These are phyloP conservation scores for Monopterus albus DNA, from an alignment of 2,113 vertebrate species.

Conservation along the genomic window DNA sequence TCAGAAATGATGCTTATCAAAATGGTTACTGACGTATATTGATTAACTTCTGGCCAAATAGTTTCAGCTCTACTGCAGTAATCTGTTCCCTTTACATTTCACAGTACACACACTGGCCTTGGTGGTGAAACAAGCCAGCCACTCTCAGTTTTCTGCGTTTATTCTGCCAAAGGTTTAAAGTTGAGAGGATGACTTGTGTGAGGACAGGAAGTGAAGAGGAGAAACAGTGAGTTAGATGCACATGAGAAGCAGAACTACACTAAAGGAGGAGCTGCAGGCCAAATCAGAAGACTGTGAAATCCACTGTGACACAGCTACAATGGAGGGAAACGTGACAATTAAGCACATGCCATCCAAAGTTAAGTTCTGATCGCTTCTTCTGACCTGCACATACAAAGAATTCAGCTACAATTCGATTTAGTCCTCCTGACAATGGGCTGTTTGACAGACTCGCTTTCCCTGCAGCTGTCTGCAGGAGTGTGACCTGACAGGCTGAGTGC, in stretches of 20 bases:
- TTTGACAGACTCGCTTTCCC: not conserved
- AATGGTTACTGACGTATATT: no score
- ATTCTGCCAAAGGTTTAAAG: no score
- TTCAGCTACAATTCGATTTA: not conserved
- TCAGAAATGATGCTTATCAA: no score
- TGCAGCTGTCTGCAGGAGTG: not conserved
- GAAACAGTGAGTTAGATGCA: no score
- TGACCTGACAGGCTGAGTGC: not conserved
- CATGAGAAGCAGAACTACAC: not conserved
- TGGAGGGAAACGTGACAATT: constrained; percentile 18
- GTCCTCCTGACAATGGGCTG: not conserved
- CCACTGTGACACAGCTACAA: constrained; percentile 24
- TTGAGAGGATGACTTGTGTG: no score
- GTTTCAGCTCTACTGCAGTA: no score
- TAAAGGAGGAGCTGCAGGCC: not conserved
- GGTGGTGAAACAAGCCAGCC: no score
- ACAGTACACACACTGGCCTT: no score
- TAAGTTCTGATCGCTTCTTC: constrained; percentile 4
- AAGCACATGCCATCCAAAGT: constrained; percentile 11
- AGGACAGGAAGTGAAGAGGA: no score
- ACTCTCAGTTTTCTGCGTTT: no score
- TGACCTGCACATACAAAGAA: constrained; percentile 7
- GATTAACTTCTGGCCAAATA: no score
- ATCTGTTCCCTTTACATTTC: no score
- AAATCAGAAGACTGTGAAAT: constrained; percentile 19